Percentiles rank a stretch among this genome's conserved stretches.
Evolutionary conservation across 2,888 invertebrate genomes (phyloP).

Genomic region (Microctonus brassicae): DNA sequence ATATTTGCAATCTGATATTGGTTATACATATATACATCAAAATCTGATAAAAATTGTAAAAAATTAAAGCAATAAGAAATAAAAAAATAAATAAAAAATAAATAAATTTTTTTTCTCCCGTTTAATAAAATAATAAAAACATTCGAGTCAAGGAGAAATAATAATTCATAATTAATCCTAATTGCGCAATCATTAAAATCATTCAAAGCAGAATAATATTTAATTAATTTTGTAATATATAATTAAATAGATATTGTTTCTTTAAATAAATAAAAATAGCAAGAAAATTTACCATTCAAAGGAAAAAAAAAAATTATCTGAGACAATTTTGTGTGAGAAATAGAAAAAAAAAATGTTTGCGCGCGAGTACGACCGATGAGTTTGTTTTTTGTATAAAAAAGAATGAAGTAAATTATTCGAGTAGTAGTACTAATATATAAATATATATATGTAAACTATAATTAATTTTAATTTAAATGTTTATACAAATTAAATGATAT

Average conservation of each 20-base stretch:
- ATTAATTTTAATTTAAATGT: conserved; percentile 61
- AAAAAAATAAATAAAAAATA: not conserved
- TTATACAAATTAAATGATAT: conserved; percentile 56
- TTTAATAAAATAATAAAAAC: not conserved
- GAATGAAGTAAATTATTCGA: not conserved
- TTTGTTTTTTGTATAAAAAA: conserved; percentile 21
- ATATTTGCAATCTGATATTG: conserved; percentile 8
- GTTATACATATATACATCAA: not conserved
- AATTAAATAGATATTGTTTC: not conserved
- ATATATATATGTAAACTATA: conserved; percentile 32
- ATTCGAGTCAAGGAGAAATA: not conserved
- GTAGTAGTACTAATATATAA: too few relatives aligned
- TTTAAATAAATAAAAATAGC: not conserved
- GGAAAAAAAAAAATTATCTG: not conserved
- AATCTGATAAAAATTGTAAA: not conserved
- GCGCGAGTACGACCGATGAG: not conserved
- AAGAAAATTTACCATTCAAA: not conserved
- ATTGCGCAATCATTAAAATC: not conserved
- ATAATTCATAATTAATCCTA: not conserved
- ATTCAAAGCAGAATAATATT: too few relatives aligned
- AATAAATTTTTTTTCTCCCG: not conserved
- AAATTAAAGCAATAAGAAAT: not conserved
- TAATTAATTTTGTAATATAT: conserved; percentile 2
- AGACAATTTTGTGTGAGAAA: conserved; percentile 1
- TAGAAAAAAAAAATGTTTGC: not conserved